phyloP scores from a whole-genome alignment of 2,888 invertebrate genomes.

The Biston betularia region DNA sequence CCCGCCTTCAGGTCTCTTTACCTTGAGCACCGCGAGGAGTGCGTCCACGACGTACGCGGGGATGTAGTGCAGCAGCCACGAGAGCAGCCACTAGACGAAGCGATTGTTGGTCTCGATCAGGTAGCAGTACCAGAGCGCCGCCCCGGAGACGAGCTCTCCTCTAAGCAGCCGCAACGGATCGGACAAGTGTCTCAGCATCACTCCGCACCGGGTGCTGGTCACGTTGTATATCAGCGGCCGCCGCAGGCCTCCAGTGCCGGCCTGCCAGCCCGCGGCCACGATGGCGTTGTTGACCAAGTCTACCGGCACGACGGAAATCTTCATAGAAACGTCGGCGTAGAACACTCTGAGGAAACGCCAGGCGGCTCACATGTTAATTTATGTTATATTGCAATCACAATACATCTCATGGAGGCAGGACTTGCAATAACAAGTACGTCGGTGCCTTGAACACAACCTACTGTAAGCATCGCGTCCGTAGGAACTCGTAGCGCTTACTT shows the following conservation, averaged over 20 bases:
- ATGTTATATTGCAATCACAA: too few relatives aligned
- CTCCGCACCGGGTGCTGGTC: constrained; percentile 2
- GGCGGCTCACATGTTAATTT: too few relatives aligned
- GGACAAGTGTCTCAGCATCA: constrained; percentile 12
- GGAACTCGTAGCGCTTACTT: too few relatives aligned
- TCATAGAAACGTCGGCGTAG: constrained; percentile 11
- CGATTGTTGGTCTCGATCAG: constrained; percentile 28
- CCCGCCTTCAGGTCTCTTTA: constrained; percentile 17
- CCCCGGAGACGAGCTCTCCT: too few relatives aligned
- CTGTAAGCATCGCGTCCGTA: too few relatives aligned
- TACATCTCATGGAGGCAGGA: too few relatives aligned
- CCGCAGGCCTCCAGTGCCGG: neutral
- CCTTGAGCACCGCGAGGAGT: neutral
- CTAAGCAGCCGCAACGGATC: neutral
- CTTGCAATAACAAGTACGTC: too few relatives aligned
- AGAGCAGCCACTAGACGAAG: constrained; percentile 32
- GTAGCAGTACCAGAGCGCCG: constrained; percentile 79
- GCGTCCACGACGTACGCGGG: constrained; percentile 46
- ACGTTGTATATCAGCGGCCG: constrained; percentile 19
- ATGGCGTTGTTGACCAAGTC: constrained; percentile 49
- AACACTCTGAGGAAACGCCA: constrained; percentile 31
- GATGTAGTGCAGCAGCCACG: constrained; percentile 50
- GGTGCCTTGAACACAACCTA: too few relatives aligned
- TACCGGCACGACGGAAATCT: constrained; percentile 45
- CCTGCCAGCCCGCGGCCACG: constrained; percentile 41